These are phyloP conservation scores for Noctua fimbriata DNA, from an alignment of 2,888 invertebrate genomes.

Conservation along the genomic window DNA sequence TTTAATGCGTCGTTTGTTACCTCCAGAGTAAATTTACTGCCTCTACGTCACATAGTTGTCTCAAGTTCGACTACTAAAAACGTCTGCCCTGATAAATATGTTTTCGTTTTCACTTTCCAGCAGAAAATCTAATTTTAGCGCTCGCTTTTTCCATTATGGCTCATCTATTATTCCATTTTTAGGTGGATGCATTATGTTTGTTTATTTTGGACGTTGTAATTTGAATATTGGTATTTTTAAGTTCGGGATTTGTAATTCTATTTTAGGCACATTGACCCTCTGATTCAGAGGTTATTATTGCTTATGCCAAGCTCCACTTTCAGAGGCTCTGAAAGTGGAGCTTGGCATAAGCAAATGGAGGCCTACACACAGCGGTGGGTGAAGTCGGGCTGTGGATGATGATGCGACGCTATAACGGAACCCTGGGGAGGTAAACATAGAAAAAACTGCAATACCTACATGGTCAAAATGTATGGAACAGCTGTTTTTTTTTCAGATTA, in stretches of 20 bases:
- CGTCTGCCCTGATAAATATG: slow-evolving; percentile 47
- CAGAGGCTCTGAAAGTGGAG: not conserved
- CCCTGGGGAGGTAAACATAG: too few relatives aligned
- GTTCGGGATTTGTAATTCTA: not conserved
- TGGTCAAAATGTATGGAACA: too few relatives aligned
- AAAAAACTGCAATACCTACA: too few relatives aligned
- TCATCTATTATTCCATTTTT: slow-evolving; percentile 28
- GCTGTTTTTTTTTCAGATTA: too few relatives aligned
- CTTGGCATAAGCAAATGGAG: not conserved
- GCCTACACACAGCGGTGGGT: not conserved
- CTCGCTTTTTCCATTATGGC: slow-evolving; percentile 22
- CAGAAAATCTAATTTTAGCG: slow-evolving; percentile 27
- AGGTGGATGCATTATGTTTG: not conserved
- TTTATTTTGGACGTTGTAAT: slow-evolving; percentile 1
- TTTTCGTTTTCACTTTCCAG: slow-evolving; percentile 52
- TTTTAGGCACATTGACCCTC: not conserved
- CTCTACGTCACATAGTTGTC: slow-evolving; percentile 46
- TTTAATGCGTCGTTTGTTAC: slow-evolving; percentile 54
- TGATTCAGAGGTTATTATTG: too few relatives aligned
- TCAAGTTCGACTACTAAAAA: slow-evolving; percentile 45
- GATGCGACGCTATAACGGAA: too few relatives aligned
- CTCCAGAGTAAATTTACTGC: slow-evolving; percentile 48
- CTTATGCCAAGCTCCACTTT: too few relatives aligned
- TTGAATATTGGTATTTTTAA: not conserved
- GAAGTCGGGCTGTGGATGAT: not conserved